These are phyloP conservation scores for Stenodera caucasica DNA, from an alignment of 2,888 invertebrate species.

Conservation along the genomic window DNA sequence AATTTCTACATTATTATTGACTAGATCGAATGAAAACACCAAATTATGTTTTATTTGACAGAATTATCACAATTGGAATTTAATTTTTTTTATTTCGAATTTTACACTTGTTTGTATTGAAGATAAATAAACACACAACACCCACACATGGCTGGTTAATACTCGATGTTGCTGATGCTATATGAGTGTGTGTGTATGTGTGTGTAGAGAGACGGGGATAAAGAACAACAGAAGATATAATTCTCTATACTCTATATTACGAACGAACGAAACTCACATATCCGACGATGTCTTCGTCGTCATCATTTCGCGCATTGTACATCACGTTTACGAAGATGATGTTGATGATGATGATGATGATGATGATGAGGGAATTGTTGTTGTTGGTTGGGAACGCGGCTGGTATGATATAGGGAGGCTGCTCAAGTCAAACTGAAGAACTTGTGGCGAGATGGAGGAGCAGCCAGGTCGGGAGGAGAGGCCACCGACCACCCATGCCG, in stretches of 20 bases:
- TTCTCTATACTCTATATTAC: not conserved
- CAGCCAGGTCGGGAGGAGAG: slow-evolving; percentile 38
- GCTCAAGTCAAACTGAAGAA: slow-evolving; percentile 47
- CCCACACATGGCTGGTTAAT: slow-evolving; percentile 12
- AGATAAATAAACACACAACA: slow-evolving; percentile 14
- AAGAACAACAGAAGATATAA: not conserved
- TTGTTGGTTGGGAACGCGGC: slow-evolving; percentile 39
- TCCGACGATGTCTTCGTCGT: not conserved
- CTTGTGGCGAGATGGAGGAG: slow-evolving; percentile 37
- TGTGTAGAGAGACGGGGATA: not conserved
- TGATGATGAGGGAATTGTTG: slow-evolving; percentile 30
- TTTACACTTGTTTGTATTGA: slow-evolving; percentile 11
- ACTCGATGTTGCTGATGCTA: not conserved
- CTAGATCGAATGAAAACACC: slow-evolving; percentile 22
- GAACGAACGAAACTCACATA: slow-evolving; percentile 1
- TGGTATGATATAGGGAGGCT: slow-evolving; percentile 43
- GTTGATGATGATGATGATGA: slow-evolving; percentile 24
- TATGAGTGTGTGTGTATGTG: too few species aligned
- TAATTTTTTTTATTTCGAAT: not conserved
- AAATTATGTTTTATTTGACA: not conserved
- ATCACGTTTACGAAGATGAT: not conserved
- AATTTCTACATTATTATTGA: slow-evolving; percentile 13
- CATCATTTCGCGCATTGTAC: slow-evolving; percentile 2
- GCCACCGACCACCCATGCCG: slow-evolving; percentile 56
- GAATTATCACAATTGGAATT: slow-evolving; percentile 17